Percentiles rank a stretch among this genome's conserved stretches.
These are phyloP conservation scores for Nasua narica DNA, from an alignment of 2,797 vertebrate species.

Conservation along the genomic window DNA sequence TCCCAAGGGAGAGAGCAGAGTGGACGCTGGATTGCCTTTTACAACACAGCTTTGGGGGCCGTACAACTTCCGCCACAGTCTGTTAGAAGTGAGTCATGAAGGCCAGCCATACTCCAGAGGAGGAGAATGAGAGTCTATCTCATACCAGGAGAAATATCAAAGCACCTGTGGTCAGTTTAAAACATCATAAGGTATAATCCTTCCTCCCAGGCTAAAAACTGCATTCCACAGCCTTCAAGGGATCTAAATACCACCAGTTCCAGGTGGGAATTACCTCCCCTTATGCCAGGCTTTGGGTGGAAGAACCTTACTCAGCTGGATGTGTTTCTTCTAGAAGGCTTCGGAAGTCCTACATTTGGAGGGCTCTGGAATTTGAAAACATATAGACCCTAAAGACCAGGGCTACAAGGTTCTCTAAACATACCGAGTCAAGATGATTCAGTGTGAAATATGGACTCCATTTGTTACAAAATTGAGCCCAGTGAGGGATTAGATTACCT, in stretches of 20 bases:
- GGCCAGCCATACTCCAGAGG: not conserved
- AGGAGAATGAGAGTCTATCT: not conserved
- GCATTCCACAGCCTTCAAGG: not conserved
- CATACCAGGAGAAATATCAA: not conserved
- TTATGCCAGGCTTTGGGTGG: not conserved
- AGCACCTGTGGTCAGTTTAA: not conserved
- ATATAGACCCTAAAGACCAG: not conserved
- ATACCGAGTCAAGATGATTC: not conserved
- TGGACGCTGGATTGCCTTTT: not conserved
- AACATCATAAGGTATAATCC: not conserved
- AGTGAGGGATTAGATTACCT: not conserved
- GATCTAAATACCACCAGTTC: not conserved
- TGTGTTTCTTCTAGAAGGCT: not conserved
- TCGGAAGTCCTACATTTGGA: not conserved
- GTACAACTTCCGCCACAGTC: not conserved
- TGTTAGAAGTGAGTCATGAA: not conserved
- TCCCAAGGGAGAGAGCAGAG: not conserved
- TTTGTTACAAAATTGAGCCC: not conserved
- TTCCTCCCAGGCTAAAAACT: not conserved
- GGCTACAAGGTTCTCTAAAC: not conserved
- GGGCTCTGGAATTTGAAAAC: not conserved
- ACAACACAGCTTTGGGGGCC: not conserved
- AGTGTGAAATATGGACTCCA: slow-evolving; percentile 20
- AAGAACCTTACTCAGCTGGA: not conserved
- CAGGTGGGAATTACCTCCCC: not conserved